Percentiles rank a stretch among this genome's conserved stretches.
Evolutionary conservation across 2,797 vertebrate species (phyloP).

Genomic region (Pangasius macronema): DNA sequence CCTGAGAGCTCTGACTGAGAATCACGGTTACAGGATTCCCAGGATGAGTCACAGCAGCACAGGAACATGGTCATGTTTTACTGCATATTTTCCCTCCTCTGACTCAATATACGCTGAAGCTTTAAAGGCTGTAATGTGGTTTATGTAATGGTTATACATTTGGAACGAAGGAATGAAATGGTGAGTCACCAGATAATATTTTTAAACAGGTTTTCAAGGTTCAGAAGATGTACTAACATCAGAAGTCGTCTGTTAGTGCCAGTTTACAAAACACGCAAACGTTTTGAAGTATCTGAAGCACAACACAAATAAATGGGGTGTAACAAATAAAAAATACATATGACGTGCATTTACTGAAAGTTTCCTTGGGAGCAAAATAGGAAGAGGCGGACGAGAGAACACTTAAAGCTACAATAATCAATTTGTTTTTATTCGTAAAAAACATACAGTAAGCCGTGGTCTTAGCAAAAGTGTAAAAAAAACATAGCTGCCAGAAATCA

Average conservation of each 20-base stretch:
- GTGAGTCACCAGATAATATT: not conserved
- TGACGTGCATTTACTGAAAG: too few relatives aligned
- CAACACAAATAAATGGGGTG: too few relatives aligned
- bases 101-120: not conserved
- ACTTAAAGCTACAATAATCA: too few relatives aligned
- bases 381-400: too few relatives aligned
- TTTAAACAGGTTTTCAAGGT: not conserved
- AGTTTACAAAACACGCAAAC: too few relatives aligned
- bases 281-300: too few relatives aligned
- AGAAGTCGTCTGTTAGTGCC: not conserved
- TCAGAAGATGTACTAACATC: not conserved
- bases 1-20: not conserved
- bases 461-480: too few relatives aligned
- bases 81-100: not conserved
- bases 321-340: too few relatives aligned
- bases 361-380: too few relatives aligned
- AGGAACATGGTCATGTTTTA: not conserved
- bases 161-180: not conserved
- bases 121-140: not conserved
- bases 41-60: not conserved
- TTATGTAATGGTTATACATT: not conserved
- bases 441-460: too few relatives aligned
- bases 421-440: too few relatives aligned
- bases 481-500: too few relatives aligned
- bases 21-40: not conserved